Evolutionary conservation across 1,140 invertebrate species (phyloP).

Genomic region (Cyrtorhinus lividipennis): DNA sequence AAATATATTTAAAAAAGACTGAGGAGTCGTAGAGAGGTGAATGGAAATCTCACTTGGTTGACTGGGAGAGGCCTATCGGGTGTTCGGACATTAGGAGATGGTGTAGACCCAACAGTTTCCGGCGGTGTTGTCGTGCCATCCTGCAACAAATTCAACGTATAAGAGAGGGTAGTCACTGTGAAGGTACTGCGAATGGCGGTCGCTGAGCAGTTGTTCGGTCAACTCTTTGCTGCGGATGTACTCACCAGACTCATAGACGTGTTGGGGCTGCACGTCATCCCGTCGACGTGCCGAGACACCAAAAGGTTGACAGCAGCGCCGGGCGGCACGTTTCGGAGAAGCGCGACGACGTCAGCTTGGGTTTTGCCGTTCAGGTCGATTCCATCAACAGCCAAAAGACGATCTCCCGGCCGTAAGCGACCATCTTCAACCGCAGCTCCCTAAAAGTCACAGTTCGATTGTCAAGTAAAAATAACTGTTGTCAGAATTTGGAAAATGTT

Average conservation of each 20-base stretch:
- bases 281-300: slow-evolving; percentile 57
- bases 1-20: neutral
- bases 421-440: slow-evolving; percentile 93
- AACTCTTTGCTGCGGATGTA: no score
- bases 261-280: slow-evolving; percentile 35
- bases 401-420: slow-evolving; percentile 78
- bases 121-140: neutral
- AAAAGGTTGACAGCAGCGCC: slow-evolving; percentile 75
- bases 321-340: slow-evolving; percentile 66
- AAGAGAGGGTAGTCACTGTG: no score
- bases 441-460: slow-evolving; percentile 27
- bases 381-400: slow-evolving; percentile 82
- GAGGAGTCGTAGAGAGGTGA: no score
- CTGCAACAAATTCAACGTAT: neutral
- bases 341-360: slow-evolving; percentile 78
- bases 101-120: neutral
- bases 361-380: slow-evolving; percentile 81
- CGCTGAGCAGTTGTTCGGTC: no score
- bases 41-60: no score
- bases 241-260: slow-evolving; percentile 17
- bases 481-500: neutral
- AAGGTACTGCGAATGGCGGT: no score
- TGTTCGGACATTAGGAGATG: neutral
- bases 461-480: slow-evolving; percentile 3
- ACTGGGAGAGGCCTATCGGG: neutral